Conservation (phyloP, 2,797 vertebrate species). For the Acanthornis magna region DNA sequence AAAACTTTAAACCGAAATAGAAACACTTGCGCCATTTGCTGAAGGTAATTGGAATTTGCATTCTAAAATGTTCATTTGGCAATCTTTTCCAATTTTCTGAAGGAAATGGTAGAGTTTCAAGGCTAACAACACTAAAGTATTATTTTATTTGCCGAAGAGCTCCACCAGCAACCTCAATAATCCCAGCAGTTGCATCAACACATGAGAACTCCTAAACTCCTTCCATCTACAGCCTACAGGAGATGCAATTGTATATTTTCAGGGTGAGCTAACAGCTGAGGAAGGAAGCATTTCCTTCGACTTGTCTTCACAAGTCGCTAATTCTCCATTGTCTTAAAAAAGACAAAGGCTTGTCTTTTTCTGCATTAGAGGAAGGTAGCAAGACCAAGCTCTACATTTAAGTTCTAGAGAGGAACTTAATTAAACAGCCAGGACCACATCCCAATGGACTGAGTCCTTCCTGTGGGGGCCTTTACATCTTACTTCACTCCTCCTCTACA, state of each 20-base stretch:
- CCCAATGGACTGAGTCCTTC: not conserved
- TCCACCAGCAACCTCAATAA: not conserved
- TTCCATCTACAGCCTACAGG: not conserved
- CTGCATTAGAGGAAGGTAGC: not conserved
- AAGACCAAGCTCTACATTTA: not conserved
- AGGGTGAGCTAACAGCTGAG: not conserved
- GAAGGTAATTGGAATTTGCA: not conserved
- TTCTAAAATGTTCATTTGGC: not conserved
- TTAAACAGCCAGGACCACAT: not conserved
- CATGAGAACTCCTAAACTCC: not conserved
- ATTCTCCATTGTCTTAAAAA: not conserved
- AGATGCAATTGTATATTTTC: not conserved
- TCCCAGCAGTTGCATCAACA: not conserved
- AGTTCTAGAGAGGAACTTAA: not conserved
- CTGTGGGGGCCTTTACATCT: not conserved
- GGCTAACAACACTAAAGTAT: not conserved
- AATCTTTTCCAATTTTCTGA: not conserved
- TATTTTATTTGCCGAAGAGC: not conserved
- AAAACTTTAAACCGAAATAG: not conserved
- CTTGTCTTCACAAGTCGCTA: not conserved
- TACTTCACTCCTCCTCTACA: not conserved
- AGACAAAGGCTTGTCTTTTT: not conserved
- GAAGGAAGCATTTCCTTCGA: not conserved
- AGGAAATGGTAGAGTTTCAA: not conserved
- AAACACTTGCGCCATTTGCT: accelerated